Percentiles rank a stretch among this genome's conserved stretches.
Conservation (phyloP, 2,888 invertebrate species). For the Tyria jacobaeae region DNA sequence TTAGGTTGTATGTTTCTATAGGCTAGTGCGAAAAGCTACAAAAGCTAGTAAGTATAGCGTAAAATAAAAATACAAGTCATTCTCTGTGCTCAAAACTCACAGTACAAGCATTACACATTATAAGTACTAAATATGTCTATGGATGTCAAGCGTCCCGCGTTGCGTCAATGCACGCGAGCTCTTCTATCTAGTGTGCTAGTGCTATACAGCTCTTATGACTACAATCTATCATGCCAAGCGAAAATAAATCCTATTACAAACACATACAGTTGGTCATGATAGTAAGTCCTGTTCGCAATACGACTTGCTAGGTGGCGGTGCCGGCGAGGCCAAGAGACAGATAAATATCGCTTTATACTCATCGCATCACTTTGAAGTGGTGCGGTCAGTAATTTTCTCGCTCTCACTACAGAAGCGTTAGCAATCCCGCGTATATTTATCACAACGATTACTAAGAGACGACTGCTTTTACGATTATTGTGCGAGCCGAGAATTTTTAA, state of each 20-base stretch:
- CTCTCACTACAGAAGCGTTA: constrained; percentile 49
- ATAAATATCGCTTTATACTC: constrained; percentile 74
- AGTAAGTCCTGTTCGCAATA: constrained; percentile 45
- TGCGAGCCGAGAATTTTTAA: constrained; percentile 35
- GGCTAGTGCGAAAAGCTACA: no score
- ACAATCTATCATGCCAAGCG: constrained; percentile 18
- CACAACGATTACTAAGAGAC: constrained; percentile 50
- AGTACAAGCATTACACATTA: not conserved
- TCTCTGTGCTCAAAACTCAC: not conserved
- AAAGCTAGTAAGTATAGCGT: no score
- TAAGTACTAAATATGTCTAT: constrained; percentile 18
- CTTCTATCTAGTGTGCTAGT: constrained; percentile 61
- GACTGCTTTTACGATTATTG: constrained; percentile 50
- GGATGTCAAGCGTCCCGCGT: constrained; percentile 60
- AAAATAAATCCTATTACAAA: constrained; percentile 44
- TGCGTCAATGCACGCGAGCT: constrained; percentile 69
- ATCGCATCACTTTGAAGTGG: constrained; percentile 69
- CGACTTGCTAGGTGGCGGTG: constrained; percentile 65
- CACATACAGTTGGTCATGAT: constrained; percentile 30
- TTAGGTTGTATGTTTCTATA: no score
- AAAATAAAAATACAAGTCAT: not conserved
- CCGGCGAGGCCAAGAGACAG: constrained; percentile 68
- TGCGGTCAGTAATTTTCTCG: constrained; percentile 66
- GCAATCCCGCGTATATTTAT: constrained; percentile 51
- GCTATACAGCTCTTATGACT: constrained; percentile 45